Evolutionary conservation across 2,888 invertebrate genomes (phyloP), one percentile per base, ranked within the genome.

Genomic region (Nesidiocoris tenuis): DNA sequence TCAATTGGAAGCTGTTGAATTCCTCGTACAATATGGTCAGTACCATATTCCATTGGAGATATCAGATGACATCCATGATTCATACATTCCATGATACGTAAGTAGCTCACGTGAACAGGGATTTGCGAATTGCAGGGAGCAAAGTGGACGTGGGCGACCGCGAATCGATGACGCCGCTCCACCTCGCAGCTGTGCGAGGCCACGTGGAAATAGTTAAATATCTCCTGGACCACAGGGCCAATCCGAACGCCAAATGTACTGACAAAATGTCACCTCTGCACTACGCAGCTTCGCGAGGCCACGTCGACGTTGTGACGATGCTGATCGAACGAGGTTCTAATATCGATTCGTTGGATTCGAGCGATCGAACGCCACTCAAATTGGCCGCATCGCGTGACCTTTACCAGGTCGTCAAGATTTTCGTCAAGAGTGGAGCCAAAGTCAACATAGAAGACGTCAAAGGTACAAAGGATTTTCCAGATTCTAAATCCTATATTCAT

Each of bases 311-410:
- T 24, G 82, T 81, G 7, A 79, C 79, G 25, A 78, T 82, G 17
- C 82, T 90, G 12, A 81, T 90, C 54, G 84, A 84, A 76, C 85
- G 90, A 0, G 98, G 98, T 67, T 98, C 99, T 1, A 97, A 97
- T 81, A 98, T 99, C 22, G 98, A 99, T 85, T 98, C 98, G 5
- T 98, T 99, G 12, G 98, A 99, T 86, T 98, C 98, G 61, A 98
- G 85, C 19, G 87, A 86, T 77, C 82, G 85, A 71, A 86, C 86
- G 7, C 85, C 86, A 0, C 81, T 87, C 68, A 84, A 84, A 64
- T 81, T 85, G 66, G 86, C 86, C 98, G 64, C 99, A 97, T 84
- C 98, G 97, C 85, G 97, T 97, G 86, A 93, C 92, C 82, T 98
- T 98, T 97, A 85, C 98, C 74, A 94, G 96, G 83, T 84, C 23